Evolutionary conservation across 1,140 invertebrate genomes (phyloP), one percentile per base, ranked within the genome.

Genomic region (Eupeodes corollae): DNA sequence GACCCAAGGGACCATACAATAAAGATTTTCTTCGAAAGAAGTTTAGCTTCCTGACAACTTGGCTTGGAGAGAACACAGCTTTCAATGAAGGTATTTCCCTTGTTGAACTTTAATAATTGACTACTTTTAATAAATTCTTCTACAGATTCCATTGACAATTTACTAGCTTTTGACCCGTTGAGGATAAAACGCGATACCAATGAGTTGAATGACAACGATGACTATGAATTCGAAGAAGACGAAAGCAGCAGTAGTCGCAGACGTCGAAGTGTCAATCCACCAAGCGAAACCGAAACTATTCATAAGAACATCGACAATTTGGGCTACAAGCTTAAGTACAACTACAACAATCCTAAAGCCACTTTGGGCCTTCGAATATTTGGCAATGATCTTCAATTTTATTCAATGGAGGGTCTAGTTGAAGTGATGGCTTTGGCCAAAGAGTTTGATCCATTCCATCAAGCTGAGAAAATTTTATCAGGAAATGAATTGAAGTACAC

Each of bases 401-500:
- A 71, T 47, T 79, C 75, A 38, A 72, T 83, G 2, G 76, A 81
- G 50, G 83, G 81, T 1, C 72, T 83, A 48, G 59, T 76, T 2
- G 80, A 87, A 58, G 80, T 88, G 31, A 68, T 68, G 49, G 70
- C 73, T 11, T 70, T 78, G 3, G 55, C 83, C 8, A 64, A 74
- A n/a, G 68, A 72, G 37, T 55, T 88, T 5, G 79, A 85, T 65
- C 82, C 84, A 1, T 73, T 82, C 54, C 61, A 77, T 42, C 78
- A 81, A 54, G 71, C 86, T 2, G 74, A 80, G 50, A 76, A 81
- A 44, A 75, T 89, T 44, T 63, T 88, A 1, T 86, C 84, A 11
- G 84, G 84, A 46, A 79, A 82, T 75, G 84, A 87, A 72, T 79
- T 88, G 14, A 80, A 78, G 34, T 87, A 84, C 57, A 82, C 84